These are phyloP conservation scores for Eudasyphora cyanicolor DNA, from an alignment of 2,888 invertebrate genomes.

Conservation along the genomic window DNA sequence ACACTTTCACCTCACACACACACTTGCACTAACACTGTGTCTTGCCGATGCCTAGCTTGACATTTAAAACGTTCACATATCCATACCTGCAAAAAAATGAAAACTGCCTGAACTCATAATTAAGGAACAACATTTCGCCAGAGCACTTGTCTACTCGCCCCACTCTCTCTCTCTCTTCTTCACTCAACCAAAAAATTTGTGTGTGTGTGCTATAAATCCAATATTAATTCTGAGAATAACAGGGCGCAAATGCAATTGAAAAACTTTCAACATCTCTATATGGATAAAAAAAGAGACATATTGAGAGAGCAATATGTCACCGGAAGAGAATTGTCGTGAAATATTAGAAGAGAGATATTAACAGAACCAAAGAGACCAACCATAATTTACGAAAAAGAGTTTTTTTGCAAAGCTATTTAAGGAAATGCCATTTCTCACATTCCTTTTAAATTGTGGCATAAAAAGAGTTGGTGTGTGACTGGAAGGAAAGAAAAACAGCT, in stretches of 20 bases:
- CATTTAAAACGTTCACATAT: conserved; percentile 15
- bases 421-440: not conserved
- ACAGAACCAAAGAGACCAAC: not conserved
- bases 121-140: not conserved
- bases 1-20: not conserved
- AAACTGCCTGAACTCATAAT: conserved; percentile 11
- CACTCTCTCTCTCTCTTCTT: not conserved
- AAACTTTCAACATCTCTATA: not conserved
- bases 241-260: not conserved
- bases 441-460: not conserved
- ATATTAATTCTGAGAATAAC: not conserved
- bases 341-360: not conserved
- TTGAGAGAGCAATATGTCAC: not conserved
- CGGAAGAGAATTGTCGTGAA: not conserved
- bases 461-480: not conserved
- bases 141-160: no score
- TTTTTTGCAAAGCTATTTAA: not conserved
- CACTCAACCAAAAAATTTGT: not conserved
- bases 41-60: not conserved
- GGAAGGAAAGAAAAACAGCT: not conserved
- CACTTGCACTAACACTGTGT: not conserved
- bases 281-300: not conserved
- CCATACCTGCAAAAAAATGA: not conserved
- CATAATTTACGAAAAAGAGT: not conserved
- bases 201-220: not conserved